These are phyloP conservation scores for Sarcophaga bullata DNA, from an alignment of 1,140 invertebrate species.

Conservation along the genomic window DNA sequence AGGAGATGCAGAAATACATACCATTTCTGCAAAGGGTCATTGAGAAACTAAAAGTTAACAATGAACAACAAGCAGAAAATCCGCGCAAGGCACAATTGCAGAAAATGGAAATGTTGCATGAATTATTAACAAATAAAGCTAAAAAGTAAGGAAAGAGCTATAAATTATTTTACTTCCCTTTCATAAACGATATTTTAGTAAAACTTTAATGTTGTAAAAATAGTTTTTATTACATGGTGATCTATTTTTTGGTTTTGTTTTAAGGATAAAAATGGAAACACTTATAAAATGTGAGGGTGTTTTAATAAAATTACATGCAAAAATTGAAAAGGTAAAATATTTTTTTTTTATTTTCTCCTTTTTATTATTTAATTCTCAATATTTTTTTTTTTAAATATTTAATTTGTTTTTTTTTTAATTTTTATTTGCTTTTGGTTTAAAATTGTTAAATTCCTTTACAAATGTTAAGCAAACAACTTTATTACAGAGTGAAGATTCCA, in stretches of 20 bases:
- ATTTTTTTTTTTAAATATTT: slow-evolving; percentile 28
- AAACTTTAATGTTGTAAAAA: not conserved
- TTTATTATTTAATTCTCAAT: not conserved
- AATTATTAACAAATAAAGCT: slow-evolving; percentile 42
- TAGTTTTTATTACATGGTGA: not conserved
- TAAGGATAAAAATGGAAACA: slow-evolving; percentile 46
- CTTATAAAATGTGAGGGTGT: slow-evolving; percentile 47
- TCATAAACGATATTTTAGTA: not conserved
- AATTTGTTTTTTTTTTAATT: not conserved
- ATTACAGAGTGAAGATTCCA: slow-evolving; percentile 40
- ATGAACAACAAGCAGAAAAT: slow-evolving; percentile 40
- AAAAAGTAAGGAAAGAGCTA: slow-evolving; percentile 45
- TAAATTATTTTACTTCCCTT: not conserved
- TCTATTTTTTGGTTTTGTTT: slow-evolving; percentile 33
- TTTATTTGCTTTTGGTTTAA: slow-evolving; percentile 16
- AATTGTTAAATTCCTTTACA: not conserved
- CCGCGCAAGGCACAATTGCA: slow-evolving; percentile 44
- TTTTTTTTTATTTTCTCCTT: slow-evolving; percentile 29
- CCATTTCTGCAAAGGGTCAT: slow-evolving; percentile 46
- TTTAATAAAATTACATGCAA: slow-evolving; percentile 44
- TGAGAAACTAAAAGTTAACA: slow-evolving; percentile 43
- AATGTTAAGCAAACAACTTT: slow-evolving; percentile 36
- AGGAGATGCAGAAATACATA: slow-evolving; percentile 47
- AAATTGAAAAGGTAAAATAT: slow-evolving; percentile 47
- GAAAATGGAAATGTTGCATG: slow-evolving; percentile 47